These are phyloP conservation scores for Meloidogyne chitwoodi DNA, from an alignment of 1,140 invertebrate species.

Conservation along the genomic window DNA sequence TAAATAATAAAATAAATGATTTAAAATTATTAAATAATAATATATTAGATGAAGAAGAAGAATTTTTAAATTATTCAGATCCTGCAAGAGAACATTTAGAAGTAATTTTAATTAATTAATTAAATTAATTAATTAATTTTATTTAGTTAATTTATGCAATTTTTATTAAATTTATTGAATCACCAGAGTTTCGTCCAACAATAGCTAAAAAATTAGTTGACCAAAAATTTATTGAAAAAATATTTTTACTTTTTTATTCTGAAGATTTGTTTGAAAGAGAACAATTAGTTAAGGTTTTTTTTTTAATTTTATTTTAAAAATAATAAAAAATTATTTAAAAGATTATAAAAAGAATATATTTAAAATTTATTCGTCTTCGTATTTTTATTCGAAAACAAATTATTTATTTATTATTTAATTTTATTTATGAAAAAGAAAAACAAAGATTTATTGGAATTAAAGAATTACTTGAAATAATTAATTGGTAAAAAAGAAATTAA, in stretches of 20 bases:
- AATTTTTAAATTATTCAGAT: not conserved
- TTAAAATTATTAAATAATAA: not conserved
- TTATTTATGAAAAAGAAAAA: not conserved
- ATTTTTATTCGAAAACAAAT: slow-evolving; percentile 1
- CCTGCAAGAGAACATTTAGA: not conserved
- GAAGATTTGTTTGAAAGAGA: not conserved
- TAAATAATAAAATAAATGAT: not conserved
- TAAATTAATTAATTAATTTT: not conserved
- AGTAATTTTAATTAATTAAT: not conserved
- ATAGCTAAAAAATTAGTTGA: not conserved
- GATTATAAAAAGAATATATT: slow-evolving; percentile 8
- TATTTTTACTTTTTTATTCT: not conserved
- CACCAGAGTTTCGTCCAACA: slow-evolving; percentile 4
- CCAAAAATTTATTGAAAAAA: not conserved
- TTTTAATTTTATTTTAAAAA: not conserved
- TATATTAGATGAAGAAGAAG: not conserved
- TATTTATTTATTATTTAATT: not conserved
- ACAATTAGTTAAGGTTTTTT: not conserved
- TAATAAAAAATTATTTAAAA: not conserved
- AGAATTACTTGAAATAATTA: not conserved
- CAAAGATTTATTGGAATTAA: not conserved
- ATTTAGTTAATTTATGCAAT: slow-evolving; percentile 10
- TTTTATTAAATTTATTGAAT: slow-evolving; percentile 4
- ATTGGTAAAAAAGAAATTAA: not conserved
- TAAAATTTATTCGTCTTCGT: slow-evolving; percentile 8